Base-by-base conservation (phyloP, 2,797 vertebrate species). In the Mallotus villosus region DNA sequence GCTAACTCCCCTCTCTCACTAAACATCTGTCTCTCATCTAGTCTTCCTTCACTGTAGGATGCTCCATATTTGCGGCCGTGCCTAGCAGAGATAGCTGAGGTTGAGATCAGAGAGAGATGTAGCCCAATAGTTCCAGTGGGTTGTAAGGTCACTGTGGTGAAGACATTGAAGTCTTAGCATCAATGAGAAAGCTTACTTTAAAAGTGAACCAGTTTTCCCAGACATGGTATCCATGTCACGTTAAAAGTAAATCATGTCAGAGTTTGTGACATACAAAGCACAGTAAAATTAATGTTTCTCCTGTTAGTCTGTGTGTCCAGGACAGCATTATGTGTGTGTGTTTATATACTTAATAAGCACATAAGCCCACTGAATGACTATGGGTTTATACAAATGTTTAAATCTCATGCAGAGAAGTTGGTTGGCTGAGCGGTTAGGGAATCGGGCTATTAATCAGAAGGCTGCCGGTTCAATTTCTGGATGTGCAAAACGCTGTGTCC, bases 11-110 rank as follows among this genome's bases (percentile, higher is more conserved):
- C 53, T 55, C 59, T 25, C 59, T 14, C 59, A 61, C 22, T 25
- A 16, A 14, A 61, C 59, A 61, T 61, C 59, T 61, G 59, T 14
- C 59, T 34, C 32, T 25, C 59, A 61, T 29, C 59, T 61, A 14
- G 11, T 16, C 59, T 53, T 53, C 19, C 12, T 19, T 6, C 2
- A 19, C 51, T 34, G 32, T 34, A 34, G 32, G 32, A 34, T 53
- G 12, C 25, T 25, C 22, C 25, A 6, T 24, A 5, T 25, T 9
- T 61, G 14, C 59, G 21, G 4, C 59, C 24, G 7, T 27, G 59
- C 24, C 14, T 29, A 61, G 59, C 14, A 16, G 14, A 61, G 59
- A 61, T 14, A 25, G 59, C 16, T 61, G 24, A 61, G 59, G 24
- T 25, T 21, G 19, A 53, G 14, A 16, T 53, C 51, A 53, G 12